Base-by-base conservation (phyloP, 2,797 vertebrate genomes). In the Adelosebastes latens region DNA sequence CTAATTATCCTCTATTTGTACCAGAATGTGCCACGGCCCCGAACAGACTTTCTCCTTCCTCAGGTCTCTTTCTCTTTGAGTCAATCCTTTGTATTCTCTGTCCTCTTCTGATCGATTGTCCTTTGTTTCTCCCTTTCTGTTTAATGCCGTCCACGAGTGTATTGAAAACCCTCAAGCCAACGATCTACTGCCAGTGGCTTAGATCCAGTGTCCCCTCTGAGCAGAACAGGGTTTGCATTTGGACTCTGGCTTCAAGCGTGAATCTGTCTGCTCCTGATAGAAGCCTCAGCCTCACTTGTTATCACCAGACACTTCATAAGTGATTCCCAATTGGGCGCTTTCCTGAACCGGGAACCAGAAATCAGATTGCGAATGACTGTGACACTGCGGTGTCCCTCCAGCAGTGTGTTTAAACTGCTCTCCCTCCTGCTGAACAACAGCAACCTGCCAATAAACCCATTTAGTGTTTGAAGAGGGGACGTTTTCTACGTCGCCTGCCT, bases 281-380 rank as follows among this genome's bases (percentile, higher is more conserved):
- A 90, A 88, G 83, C 80, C 65, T 88, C 87, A 72, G 78, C 72
- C 68, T 75, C 52, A 36, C 89, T 91, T 79, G 84, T 92, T 93
- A 92, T 91, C 89, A 80, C 74, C 60, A 86, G 88, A 85, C 92
- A 92, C 87, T 88, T 91, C 83, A 89, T 87, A 92, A 94, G 87
- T 88, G 91, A 91, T 87, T 92, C 90, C 89, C 93, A 90, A 79
- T 90, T 87, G 90, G 90, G 92, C 5, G 59, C 79, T 85, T 85
- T 88, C 80, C 87, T 87, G 83, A 90, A 88, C 72, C 13, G 12
- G 76, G 79, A 81, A 82, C 81, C 78, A 79, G 80, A 82, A 90
- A 93, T 89, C 84, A 87, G 86, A 91, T 85, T 62, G 75, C 82
- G 81, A 85, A 39, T 60, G 80, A 87, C 85, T 81, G 85, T 82